phyloP scores from a whole-genome alignment of 2,797 vertebrate genomes.

The Dendrocincla fuliginosa region DNA sequence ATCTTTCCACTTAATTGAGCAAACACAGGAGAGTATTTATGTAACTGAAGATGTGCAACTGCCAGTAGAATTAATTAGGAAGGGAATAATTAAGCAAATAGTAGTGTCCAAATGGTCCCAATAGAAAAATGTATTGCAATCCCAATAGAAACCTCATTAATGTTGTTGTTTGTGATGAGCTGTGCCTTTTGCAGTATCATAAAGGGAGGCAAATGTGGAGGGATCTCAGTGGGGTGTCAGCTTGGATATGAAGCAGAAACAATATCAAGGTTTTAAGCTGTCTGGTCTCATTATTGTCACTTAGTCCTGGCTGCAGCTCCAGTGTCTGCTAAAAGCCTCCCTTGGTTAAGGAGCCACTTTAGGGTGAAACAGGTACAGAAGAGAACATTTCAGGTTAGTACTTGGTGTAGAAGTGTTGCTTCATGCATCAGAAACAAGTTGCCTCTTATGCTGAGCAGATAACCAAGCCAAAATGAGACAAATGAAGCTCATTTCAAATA shows the following conservation, averaged over 20 bases:
- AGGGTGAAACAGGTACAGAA: not conserved
- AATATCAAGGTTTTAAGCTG: constrained; percentile 50
- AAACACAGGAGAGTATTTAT: constrained; percentile 49
- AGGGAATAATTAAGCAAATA: constrained; percentile 53
- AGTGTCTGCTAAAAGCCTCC: not conserved
- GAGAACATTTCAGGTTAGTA: not conserved
- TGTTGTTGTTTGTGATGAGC: constrained; percentile 6
- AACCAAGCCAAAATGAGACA: not conserved
- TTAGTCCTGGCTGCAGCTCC: not conserved
- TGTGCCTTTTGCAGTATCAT: not conserved
- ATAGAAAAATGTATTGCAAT: constrained; percentile 26
- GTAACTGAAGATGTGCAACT: constrained; percentile 30
- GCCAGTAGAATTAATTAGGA: constrained; percentile 59
- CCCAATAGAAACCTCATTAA: constrained; percentile 47
- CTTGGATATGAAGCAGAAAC: constrained; percentile 36
- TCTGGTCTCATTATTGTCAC: not conserved
- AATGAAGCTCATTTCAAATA: not conserved
- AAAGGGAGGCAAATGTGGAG: constrained; percentile 1
- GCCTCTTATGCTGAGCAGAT: not conserved
- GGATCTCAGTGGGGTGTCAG: constrained; percentile 23
- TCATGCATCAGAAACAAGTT: not conserved
- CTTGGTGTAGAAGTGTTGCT: not conserved
- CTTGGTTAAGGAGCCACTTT: not conserved
- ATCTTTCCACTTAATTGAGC: constrained; percentile 52
- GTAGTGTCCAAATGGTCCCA: constrained; percentile 26